Percentiles rank a stretch among this genome's conserved stretches.
phyloP scores from a whole-genome alignment of 2,797 vertebrate genomes.

The Coregonus sp. region DNA sequence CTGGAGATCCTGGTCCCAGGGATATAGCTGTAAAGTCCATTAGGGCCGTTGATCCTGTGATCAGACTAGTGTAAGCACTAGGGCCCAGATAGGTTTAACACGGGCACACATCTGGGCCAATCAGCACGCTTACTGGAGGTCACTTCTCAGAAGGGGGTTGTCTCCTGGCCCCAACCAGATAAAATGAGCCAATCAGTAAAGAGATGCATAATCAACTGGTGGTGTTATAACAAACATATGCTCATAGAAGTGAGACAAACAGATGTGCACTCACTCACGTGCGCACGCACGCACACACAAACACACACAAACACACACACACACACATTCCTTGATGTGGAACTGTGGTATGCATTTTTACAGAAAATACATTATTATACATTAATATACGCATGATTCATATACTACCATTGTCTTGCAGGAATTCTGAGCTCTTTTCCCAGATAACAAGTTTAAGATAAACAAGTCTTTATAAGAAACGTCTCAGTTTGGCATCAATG shows the following conservation, averaged over 20 bases:
- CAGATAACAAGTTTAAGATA: no score
- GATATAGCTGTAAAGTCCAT: neutral
- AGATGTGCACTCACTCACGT: no score
- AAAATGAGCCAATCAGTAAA: constrained; percentile 2
- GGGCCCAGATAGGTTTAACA: constrained; percentile 3
- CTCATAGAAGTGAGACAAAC: neutral
- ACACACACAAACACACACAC: neutral
- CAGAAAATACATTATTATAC: constrained; percentile 6
- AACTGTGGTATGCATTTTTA: neutral
- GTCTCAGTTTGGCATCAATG: neutral
- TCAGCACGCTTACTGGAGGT: neutral
- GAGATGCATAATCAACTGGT: neutral
- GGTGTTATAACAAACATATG: constrained; percentile 1
- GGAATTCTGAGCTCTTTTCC: no score
- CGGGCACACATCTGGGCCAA: constrained; percentile 3
- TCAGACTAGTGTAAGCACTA: neutral
- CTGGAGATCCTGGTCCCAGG: neutral
- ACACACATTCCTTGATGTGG: neutral
- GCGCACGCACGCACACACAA: neutral
- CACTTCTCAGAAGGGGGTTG: neutral
- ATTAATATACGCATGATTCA: neutral
- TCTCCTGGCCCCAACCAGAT: neutral
- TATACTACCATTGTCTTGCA: no score
- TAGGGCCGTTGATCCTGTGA: neutral
- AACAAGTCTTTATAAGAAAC: neutral